Conservation (phyloP, 2,888 invertebrate species). For the Polymixis lichenea region DNA sequence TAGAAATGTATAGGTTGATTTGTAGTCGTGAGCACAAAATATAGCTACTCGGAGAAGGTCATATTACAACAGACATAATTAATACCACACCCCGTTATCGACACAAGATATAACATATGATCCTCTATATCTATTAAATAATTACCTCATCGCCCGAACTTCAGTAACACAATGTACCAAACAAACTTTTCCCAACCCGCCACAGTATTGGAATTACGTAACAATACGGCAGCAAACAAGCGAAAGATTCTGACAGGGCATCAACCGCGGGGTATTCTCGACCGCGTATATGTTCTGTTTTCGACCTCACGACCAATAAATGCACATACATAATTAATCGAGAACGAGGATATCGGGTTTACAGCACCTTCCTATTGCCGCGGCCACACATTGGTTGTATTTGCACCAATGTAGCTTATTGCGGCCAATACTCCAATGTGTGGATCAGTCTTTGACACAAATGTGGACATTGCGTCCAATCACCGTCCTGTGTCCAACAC, state of each 20-base stretch:
- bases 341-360: constrained; percentile 65
- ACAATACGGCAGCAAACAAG: constrained; percentile 42
- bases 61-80: neutral
- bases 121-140: constrained; percentile 5
- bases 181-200: constrained; percentile 2
- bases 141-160: constrained; percentile 16
- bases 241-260: constrained; percentile 42
- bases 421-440: too few relatives aligned
- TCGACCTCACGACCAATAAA: constrained; percentile 73
- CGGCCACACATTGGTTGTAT: too few relatives aligned
- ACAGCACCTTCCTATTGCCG: constrained; percentile 54
- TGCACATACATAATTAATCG: constrained; percentile 81
- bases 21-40: neutral
- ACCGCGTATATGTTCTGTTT: constrained; percentile 56
- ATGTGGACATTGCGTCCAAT: too few relatives aligned
- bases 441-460: neutral
- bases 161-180: neutral
- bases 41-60: too few relatives aligned
- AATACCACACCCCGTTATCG: neutral
- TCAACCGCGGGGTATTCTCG: constrained; percentile 58
- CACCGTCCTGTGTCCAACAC: too few relatives aligned
- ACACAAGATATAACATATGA: neutral
- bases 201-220: constrained; percentile 32
- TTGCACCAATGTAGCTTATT: too few relatives aligned
- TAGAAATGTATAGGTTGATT: too few relatives aligned